Base-by-base conservation (phyloP, 92 coral and sea anemone species). In the Plumapathes pennacea region DNA sequence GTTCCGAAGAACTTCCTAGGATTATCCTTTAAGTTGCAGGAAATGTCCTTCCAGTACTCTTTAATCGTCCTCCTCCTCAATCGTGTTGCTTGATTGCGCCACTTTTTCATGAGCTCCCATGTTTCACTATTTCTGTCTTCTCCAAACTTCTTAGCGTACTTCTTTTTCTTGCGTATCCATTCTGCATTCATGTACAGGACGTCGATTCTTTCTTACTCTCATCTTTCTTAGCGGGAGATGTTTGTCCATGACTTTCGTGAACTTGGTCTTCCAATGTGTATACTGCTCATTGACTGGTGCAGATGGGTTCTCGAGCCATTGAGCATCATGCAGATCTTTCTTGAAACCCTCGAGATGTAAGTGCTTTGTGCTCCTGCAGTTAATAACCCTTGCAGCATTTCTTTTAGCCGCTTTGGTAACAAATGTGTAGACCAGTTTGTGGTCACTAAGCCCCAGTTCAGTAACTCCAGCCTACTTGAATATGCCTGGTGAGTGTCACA, bases 391-490 rank as follows among this genome's bases (percentile, higher is more conserved):
- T 1, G 63, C 54, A n/a, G 60, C 40, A 40, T 72, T 62, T 6
- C 34, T 31, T 22, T 49, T 60, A 15, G 61, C 62, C 0, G 34
- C 19, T 42, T 60, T 44, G 14, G 4, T n/a, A 3, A 72, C 59
- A 19, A 60, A 49, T 33, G 59, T 58, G 22, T 65, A 76, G 5
- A 57, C 62, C 68, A 39, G 47, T 23, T n/a, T 26, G 55, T 76
- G 82, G 46, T 75, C 82, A 56, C 81, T 74, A 53, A 75, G 60
- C 1, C 74, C 74, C 22, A 75, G 45, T 17, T 75, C 74, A 20
- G 47, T 50, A 15, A 56, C 82, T 45, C 82, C 62, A 33, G 82
- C 46, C 6, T 11, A 20, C n/a, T 36, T 26, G 38, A 51, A 33
- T 14, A 64, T n/a, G 43, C 61, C 60, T 27, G 50, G 82, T 65